phyloP scores from a whole-genome alignment of 2,797 vertebrate species.

The Eutrigla gurnardus region DNA sequence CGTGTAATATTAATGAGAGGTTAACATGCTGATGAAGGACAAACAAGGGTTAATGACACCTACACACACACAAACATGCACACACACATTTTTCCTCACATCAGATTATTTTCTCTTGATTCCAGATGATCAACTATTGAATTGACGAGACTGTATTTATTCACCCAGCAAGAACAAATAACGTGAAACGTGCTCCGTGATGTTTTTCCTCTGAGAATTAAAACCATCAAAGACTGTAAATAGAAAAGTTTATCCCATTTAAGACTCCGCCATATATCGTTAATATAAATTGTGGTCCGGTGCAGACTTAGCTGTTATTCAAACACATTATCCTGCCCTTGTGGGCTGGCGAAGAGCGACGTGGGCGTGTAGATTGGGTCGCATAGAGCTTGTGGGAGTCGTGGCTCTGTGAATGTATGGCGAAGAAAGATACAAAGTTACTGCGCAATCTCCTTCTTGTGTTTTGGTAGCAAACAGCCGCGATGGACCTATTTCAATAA shows the following conservation, averaged over 20 bases:
- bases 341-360: conserved; percentile 13
- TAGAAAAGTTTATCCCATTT: conserved; percentile 18
- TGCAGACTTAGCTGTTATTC: conserved; percentile 34
- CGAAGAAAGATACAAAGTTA: conserved; percentile 40
- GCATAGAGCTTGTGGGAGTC: conserved; percentile 5
- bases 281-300: conserved; percentile 34
- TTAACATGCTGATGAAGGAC: conserved; percentile 11
- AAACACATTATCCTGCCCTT: conserved; percentile 34
- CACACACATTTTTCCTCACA: background rate
- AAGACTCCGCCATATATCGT: conserved; percentile 38
- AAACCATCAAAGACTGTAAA: conserved; percentile 24
- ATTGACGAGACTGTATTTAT: background rate
- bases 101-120: conserved; percentile 19
- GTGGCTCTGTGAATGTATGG: conserved; percentile 14
- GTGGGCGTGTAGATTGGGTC: background rate
- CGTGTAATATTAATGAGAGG: conserved; percentile 1
- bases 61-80: background rate
- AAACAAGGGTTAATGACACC: background rate
- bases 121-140: background rate
- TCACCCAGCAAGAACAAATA: background rate
- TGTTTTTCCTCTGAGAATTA: conserved; percentile 5
- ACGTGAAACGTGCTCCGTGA: conserved; percentile 19
- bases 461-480: conserved; percentile 26
- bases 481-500: conserved; percentile 62
- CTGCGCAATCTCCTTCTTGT: conserved; percentile 27